Conservation (phyloP, 2,797 vertebrate species). For the Syndactyla subalaris region DNA sequence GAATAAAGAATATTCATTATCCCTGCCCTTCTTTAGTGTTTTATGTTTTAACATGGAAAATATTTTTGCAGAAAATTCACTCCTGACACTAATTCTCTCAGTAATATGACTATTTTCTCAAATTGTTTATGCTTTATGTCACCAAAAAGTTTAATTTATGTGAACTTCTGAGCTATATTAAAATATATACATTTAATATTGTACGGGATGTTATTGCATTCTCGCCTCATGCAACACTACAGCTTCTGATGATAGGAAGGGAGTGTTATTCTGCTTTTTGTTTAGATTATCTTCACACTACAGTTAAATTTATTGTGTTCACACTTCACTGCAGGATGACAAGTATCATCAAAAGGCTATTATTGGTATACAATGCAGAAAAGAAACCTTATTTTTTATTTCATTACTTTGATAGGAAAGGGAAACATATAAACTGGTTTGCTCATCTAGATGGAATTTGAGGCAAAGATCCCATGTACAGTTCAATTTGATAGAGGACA, state of each 20-base stretch:
- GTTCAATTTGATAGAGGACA: background rate
- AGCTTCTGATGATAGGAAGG: background rate
- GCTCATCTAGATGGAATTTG: background rate
- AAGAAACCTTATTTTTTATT: background rate
- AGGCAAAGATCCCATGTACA: background rate
- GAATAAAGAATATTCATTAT: background rate
- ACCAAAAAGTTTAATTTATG: background rate
- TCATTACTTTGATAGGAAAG: background rate
- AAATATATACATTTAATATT: background rate
- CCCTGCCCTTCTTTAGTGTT: background rate
- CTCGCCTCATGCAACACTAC: background rate
- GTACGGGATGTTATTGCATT: background rate
- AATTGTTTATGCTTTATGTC: background rate
- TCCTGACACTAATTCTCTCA: background rate
- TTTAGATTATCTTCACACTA: background rate
- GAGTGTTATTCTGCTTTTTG: background rate
- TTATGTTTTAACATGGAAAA: background rate
- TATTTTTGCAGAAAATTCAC: conserved; percentile 1
- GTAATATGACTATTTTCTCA: background rate
- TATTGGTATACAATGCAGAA: background rate
- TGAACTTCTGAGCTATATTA: background rate
- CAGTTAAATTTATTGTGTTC: conserved; percentile 26
- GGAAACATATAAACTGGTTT: background rate
- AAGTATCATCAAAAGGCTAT: background rate
- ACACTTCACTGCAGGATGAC: conserved; percentile 4